Conservation (phyloP, 2,797 vertebrate genomes). For the Bryconaethiops microstoma region DNA sequence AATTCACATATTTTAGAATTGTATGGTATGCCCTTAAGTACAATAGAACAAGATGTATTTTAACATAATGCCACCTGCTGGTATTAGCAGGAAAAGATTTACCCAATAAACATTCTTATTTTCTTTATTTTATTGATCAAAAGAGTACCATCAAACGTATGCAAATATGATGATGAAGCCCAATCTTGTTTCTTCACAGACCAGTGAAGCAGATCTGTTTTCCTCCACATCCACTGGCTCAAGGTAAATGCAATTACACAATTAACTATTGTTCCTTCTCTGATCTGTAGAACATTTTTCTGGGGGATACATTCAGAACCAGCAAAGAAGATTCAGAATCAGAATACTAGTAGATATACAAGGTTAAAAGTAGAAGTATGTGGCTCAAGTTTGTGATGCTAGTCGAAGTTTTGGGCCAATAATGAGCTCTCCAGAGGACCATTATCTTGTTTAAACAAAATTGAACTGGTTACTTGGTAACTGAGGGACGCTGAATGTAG, state of each 20-base stretch:
- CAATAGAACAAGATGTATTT: neutral
- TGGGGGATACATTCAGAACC: neutral
- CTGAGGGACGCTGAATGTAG: slow-evolving; percentile 18
- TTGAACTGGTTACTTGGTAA: slow-evolving; percentile 45
- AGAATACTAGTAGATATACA: neutral
- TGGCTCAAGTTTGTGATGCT: slow-evolving; percentile 24
- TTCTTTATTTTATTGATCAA: neutral
- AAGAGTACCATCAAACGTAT: neutral
- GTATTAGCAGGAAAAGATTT: neutral
- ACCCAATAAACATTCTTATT: neutral
- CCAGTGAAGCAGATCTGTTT: slow-evolving; percentile 72
- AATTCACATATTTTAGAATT: neutral
- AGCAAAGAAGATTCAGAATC: neutral
- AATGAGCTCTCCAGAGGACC: slow-evolving; percentile 49
- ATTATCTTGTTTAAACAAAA: slow-evolving; percentile 44
- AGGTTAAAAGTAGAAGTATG: neutral
- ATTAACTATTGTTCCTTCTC: neutral
- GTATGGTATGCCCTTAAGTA: neutral
- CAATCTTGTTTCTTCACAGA: slow-evolving; percentile 68
- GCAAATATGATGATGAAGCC: neutral
- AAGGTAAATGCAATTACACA: slow-evolving; percentile 65
- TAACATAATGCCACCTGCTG: neutral
- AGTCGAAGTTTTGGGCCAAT: slow-evolving; percentile 22
- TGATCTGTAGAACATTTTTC: neutral
- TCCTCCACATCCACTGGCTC: slow-evolving; percentile 57